These are phyloP conservation scores for Jaculus jaculus DNA, from an alignment of 2,113 vertebrate genomes.

Conservation along the genomic window DNA sequence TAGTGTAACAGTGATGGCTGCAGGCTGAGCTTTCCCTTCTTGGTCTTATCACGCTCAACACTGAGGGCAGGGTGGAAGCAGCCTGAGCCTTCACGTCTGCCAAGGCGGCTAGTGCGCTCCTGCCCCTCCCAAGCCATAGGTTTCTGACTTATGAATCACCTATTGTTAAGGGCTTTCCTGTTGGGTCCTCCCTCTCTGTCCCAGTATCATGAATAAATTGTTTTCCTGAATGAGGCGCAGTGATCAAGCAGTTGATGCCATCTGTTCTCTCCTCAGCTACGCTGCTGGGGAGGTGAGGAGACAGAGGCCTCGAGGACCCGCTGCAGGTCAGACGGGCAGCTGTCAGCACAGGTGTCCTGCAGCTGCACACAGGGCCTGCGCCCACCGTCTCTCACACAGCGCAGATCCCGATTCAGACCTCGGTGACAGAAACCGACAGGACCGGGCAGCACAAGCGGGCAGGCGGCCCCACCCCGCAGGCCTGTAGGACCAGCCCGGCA, in stretches of 20 bases:
- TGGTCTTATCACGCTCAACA: not conserved
- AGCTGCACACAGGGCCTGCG: rapidly evolving
- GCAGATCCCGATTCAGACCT: rapidly evolving
- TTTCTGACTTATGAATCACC: not conserved
- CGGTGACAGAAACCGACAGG: not conserved
- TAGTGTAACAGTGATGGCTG: not conserved
- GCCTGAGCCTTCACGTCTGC: not conserved
- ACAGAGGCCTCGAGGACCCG: not conserved
- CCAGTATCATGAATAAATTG: not conserved
- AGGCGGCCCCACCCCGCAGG: not conserved
- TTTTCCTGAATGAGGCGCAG: not conserved
- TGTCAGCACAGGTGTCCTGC: not conserved
- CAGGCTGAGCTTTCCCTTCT: not conserved
- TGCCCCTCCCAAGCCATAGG: not conserved
- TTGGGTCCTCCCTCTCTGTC: not conserved
- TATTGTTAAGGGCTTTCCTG: not conserved
- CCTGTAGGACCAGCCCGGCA: no score
- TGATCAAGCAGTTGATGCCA: not conserved
- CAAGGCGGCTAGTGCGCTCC: not conserved
- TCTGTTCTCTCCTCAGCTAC: not conserved
- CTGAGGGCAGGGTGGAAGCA: not conserved
- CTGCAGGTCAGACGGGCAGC: no score
- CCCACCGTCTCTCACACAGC: rapidly evolving
- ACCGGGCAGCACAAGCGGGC: not conserved
- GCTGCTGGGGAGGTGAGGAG: not conserved